phyloP scores from a whole-genome alignment of 2,113 vertebrate species.

The Pseudolaguvia tuberculata region DNA sequence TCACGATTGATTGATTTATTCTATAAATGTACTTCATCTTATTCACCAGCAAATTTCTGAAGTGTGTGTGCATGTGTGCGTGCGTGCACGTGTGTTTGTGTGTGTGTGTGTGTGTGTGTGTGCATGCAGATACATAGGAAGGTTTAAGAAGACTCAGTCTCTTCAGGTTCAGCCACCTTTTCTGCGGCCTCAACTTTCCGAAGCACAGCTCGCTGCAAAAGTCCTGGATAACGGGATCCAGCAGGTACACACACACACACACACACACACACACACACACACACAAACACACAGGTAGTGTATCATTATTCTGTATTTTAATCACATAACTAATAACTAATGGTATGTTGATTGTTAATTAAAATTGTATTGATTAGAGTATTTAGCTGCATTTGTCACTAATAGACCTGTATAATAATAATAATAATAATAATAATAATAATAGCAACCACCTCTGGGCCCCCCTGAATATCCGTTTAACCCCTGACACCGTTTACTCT shows the following conservation, averaged over 20 bases:
- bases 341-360: not conserved
- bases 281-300: not conserved
- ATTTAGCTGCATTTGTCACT: too few relatives aligned
- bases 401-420: too few relatives aligned
- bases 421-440: too few relatives aligned
- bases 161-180: conserved; percentile 87
- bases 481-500: too few relatives aligned
- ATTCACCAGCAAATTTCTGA: not conserved
- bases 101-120: not conserved
- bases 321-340: not conserved
- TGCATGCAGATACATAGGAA: conserved; percentile 78
- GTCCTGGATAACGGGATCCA: conserved; percentile 93
- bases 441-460: too few relatives aligned
- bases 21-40: not conserved
- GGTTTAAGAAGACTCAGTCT: conserved; percentile 71
- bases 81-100: too few relatives aligned
- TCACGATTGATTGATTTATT: not conserved
- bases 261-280: not conserved
- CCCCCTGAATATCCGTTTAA: too few relatives aligned
- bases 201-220: conserved; percentile 78
- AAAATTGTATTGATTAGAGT: too few relatives aligned
- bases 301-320: not conserved
- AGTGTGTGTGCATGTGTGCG: not conserved
- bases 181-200: conserved; percentile 78
- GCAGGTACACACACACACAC: conserved; percentile 68